Base-by-base conservation (phyloP, 2,113 vertebrate genomes). In the Hemicordylus capensis region DNA sequence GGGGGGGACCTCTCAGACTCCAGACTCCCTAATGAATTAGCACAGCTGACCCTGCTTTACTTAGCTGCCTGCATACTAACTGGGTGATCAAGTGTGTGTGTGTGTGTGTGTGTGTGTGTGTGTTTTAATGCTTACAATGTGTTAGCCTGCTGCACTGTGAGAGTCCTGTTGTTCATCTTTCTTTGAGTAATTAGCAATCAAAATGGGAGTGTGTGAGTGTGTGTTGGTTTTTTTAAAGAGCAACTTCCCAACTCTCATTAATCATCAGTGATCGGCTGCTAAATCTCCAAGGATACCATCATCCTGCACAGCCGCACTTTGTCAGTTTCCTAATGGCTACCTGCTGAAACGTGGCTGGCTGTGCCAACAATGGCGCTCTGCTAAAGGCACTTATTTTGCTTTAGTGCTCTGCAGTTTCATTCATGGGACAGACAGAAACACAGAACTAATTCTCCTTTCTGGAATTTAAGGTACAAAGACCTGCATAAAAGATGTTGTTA, bases 101-200 rank as follows among this genome's bases (percentile, higher is more conserved):
- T n/a, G n/a, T n/a, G n/a, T n/a, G n/a, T n/a, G n/a, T n/a, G n/a
- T n/a, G n/a, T n/a, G n/a, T n/a, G n/a, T n/a, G n/a, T n/a, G n/a
- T 89, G 88, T 87, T 92, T 63, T 80, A 81, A 73, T 87, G 84
- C 58, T 89, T 91, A 85, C 88, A 91, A 91, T 67, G 15, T 84
- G 72, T 90, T 86, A 72, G 83, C 69, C 56, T 84, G 56, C n/a
- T 87, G 31, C 70, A 80, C 19, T 51, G 34, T 82, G 56, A 64
- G 69, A 91, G 34, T 87, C 86, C 86, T 89, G 80, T 83, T 91
- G 81, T 90, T 89, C 90, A 81, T 85, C 76, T 92, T 92, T 86
- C 89, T 88, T 75, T 86, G 83, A 93, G 87, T 92, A 94, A 94
- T 92, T 93, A 89, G 31, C 86, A 92, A 91, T 88, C 87, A 90